Conservation (phyloP, 2,797 vertebrate genomes). For the Enteromius afrohamiltoni region DNA sequence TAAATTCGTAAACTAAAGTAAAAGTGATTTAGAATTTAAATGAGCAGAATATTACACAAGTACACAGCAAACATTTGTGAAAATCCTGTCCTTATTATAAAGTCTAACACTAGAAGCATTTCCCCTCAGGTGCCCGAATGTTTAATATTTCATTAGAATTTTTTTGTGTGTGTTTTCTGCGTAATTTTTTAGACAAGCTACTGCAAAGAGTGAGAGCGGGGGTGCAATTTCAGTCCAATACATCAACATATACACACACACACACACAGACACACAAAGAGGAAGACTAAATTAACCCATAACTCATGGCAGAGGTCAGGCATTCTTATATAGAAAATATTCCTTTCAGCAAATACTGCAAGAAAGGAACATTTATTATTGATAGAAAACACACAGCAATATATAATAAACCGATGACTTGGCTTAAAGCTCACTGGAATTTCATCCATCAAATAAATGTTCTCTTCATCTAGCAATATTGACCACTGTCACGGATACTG, state of each 20-base stretch:
- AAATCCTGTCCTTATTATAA: slow-evolving; percentile 34
- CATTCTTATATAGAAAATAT: slow-evolving; percentile 27
- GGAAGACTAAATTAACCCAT: slow-evolving; percentile 48
- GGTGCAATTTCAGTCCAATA: neutral
- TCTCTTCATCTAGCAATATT: slow-evolving; percentile 28
- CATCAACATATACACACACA: neutral
- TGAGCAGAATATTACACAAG: neutral
- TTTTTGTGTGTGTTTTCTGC: neutral
- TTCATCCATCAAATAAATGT: slow-evolving; percentile 26
- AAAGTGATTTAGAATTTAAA: slow-evolving; percentile 16
- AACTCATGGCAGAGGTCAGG: slow-evolving; percentile 36
- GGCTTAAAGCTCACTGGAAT: slow-evolving; percentile 39
- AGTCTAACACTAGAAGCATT: slow-evolving; percentile 6
- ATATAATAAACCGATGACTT: slow-evolving; percentile 41
- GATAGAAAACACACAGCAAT: slow-evolving; percentile 31
- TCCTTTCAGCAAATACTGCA: slow-evolving; percentile 38
- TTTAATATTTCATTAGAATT: slow-evolving; percentile 36
- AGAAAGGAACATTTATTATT: slow-evolving; percentile 47
- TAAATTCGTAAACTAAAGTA: neutral
- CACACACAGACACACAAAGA: neutral
- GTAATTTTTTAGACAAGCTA: neutral
- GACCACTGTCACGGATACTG: slow-evolving; percentile 5
- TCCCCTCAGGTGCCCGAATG: slow-evolving; percentile 16
- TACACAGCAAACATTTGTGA: slow-evolving; percentile 6
- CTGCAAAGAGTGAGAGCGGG: slow-evolving; percentile 12